Conservation (phyloP, 1,140 invertebrate genomes). For the Ooceraea biroi region DNA sequence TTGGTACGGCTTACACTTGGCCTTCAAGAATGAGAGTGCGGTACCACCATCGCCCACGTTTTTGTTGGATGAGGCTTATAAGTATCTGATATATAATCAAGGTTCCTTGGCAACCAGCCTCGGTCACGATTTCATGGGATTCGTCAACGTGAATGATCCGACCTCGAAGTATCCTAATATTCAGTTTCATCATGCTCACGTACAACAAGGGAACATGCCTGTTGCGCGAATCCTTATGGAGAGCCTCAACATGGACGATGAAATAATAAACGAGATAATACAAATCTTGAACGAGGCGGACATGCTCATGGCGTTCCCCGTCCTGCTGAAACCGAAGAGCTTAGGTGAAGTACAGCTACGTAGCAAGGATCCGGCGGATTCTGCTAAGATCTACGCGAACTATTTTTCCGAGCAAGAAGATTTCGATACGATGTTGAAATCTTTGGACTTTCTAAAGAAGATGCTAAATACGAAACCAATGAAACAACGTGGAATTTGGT, state of each 20-base stretch:
- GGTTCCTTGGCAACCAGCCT: conserved; percentile 67
- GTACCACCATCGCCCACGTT: conserved; percentile 84
- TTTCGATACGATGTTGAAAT: conserved; percentile 79
- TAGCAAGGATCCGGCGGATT: conserved; percentile 87
- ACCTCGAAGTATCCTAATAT: conserved; percentile 79
- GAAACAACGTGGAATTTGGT: conserved; percentile 72
- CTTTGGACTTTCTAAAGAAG: conserved; percentile 64
- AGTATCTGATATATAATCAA: conserved; percentile 76
- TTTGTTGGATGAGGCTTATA: conserved; percentile 72
- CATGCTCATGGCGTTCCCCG: conserved; percentile 75
- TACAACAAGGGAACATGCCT: conserved; percentile 60
- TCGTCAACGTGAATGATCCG: conserved; percentile 77
- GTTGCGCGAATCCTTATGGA: conserved; percentile 22
- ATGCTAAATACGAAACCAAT: conserved; percentile 75
- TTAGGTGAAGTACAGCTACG: conserved; percentile 86
- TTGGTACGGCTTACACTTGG: conserved; percentile 78
- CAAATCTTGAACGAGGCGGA: conserved; percentile 73
- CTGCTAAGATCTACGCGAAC: conserved; percentile 91
- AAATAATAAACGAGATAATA: conserved; percentile 67
- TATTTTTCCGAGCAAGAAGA: conserved; percentile 88
- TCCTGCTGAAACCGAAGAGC: conserved; percentile 87
- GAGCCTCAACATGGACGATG: conserved; percentile 62
- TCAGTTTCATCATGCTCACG: conserved; percentile 71
- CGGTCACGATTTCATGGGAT: conserved; percentile 71
- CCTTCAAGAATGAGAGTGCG: conserved; percentile 79